A percentile compares a stretch with the other conserved stretches of the same genome.
phyloP scores from a whole-genome alignment of 2,888 invertebrate genomes.

The Scotopteryx bipunctaria region DNA sequence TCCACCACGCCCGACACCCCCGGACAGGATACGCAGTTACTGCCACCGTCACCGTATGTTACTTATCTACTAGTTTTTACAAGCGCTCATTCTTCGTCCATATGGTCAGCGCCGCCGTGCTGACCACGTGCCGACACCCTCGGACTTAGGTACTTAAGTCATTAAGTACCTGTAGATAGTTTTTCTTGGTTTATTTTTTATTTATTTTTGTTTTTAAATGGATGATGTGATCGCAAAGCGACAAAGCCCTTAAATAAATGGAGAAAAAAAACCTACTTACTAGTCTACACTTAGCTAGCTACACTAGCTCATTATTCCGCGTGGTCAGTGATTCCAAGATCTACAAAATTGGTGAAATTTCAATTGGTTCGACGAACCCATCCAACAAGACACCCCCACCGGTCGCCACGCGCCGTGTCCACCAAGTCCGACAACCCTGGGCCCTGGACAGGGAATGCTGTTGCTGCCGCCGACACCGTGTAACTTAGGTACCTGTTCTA shows the following conservation, averaged over 20 bases:
- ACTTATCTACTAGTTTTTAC: neutral
- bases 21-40: slow-evolving; percentile 37
- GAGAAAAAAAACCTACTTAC: no score
- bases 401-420: slow-evolving; percentile 71
- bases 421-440: slow-evolving; percentile 67
- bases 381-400: slow-evolving; percentile 90
- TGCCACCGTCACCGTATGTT: slow-evolving; percentile 68
- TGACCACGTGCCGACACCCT: no score
- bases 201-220: no score
- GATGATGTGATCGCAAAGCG: no score
- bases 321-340: slow-evolving; percentile 99
- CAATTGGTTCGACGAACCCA: no score
- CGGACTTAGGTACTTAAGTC: no score
- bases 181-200: no score
- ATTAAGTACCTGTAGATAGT: no score
- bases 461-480: slow-evolving; percentile 65
- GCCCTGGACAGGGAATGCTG: slow-evolving; percentile 30
- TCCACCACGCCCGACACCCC: slow-evolving; percentile 68
- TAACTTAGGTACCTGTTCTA: slow-evolving; percentile 9
- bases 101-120: slow-evolving; percentile 98
- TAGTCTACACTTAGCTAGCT: no score
- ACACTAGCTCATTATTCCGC: no score
- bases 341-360: no score
- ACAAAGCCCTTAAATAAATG: no score
- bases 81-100: slow-evolving; percentile 95